Conservation (phyloP, 2,888 invertebrate species). For the Folsomia candida region DNA sequence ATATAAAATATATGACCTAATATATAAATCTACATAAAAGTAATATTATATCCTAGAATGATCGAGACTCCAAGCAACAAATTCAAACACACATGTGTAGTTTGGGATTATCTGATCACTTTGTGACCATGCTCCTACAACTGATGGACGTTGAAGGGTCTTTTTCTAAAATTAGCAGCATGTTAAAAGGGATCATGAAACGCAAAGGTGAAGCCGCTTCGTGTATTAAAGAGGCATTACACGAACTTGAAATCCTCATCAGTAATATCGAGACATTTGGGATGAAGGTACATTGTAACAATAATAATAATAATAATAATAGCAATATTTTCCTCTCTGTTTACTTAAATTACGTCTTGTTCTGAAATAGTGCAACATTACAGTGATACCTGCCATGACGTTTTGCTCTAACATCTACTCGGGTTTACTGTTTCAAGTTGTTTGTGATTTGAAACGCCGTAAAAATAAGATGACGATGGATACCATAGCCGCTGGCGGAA, state of each 20-base stretch:
- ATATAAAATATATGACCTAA: no score
- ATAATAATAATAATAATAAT: conserved; percentile 17
- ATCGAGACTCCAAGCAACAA: conserved; percentile 67
- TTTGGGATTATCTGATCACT: conserved; percentile 67
- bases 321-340: conserved; percentile 10
- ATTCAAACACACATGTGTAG: conserved; percentile 68
- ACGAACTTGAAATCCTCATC: conserved; percentile 72
- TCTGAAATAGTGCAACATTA: conserved; percentile 58
- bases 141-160: conserved; percentile 68
- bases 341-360: conserved; percentile 9
- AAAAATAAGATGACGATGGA: conserved; percentile 60
- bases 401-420: conserved; percentile 65
- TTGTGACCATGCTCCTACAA: conserved; percentile 63
- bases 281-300: conserved; percentile 64
- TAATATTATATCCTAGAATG: conserved; percentile 56
- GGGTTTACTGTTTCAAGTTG: conserved; percentile 68
- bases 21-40: conserved; percentile 6
- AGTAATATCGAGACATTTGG: conserved; percentile 71
- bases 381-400: conserved; percentile 63
- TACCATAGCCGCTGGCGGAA: conserved; percentile 82
- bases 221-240: conserved; percentile 67
- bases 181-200: conserved; percentile 66
- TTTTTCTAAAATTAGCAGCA: conserved; percentile 62
- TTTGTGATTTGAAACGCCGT: conserved; percentile 61
- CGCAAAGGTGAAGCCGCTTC: conserved; percentile 67